Base-by-base conservation (phyloP, 2,113 vertebrate genomes). In the Micromys minutus region DNA sequence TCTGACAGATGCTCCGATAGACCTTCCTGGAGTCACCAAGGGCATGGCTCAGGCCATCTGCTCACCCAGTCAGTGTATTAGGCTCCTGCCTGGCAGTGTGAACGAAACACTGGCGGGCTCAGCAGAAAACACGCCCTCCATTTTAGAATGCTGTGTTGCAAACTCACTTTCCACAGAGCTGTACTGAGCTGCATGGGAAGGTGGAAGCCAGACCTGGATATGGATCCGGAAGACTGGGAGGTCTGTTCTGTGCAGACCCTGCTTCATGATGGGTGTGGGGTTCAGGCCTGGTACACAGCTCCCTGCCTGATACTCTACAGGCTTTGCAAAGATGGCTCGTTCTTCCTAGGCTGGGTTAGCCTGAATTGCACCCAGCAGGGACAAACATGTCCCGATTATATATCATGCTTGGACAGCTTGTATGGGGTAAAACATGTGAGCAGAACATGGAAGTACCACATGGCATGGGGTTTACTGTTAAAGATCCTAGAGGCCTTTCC, bases 1-100 rank as follows among this genome's bases (percentile, higher is more conserved):
- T 85, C 0, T 71, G 89, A 89, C 96, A 92, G 85, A 97, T 93
- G 94, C 3, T 94, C 94, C 31, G 89, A 85, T 39, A 77, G 0
- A 55, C 86, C 67, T 95, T 96, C 80, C 39, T 61, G 45, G 89
- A 71, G 86, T 45, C 3, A 5, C 42, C 3, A 80, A 90, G 95
- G 72, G 61, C 85, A 76, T 0, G 3, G 77, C 95, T 59, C 1
- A 0, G 42, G 19, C 94, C 93, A 93, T 90, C 96, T 97, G 91
- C 57, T 93, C 67, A 39, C 55, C 77, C 52, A 55, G 84, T 91
- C 81, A 4, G 65, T 8, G 10, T 45, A 10, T 72, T 34, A 52
- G n/a, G 45, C 65, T 71, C 72, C 71, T 47, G 0, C 21, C 76
- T 0, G 1, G 24, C n/a, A 1, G 45, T 39, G 50, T 42, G 83